A percentile compares a stretch with the other conserved stretches of the same genome.
These are phyloP conservation scores for Rhea americana DNA, from an alignment of 2,113 vertebrate species.

Conservation along the genomic window DNA sequence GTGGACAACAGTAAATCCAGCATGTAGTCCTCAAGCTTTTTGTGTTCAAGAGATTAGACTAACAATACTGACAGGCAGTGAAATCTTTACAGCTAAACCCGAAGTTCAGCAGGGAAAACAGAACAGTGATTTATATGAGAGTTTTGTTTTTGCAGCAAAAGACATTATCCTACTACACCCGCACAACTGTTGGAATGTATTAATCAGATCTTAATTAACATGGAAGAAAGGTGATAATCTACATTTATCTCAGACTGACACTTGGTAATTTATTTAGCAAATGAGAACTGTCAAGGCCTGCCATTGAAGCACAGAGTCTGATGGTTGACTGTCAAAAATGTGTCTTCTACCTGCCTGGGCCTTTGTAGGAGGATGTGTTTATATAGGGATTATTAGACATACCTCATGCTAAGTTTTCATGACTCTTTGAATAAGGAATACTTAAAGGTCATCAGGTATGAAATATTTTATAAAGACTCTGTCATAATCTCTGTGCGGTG, in stretches of 20 bases:
- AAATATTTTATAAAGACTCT: constrained; percentile 77
- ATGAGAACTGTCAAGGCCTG: constrained; percentile 75
- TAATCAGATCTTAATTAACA: constrained; percentile 74
- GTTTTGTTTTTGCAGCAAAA: constrained; percentile 67
- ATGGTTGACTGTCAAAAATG: constrained; percentile 72
- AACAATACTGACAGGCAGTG: constrained; percentile 19
- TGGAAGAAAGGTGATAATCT: constrained; percentile 79
- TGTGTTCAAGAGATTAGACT: constrained; percentile 11
- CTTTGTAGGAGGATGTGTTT: constrained; percentile 70
- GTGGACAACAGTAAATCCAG: neutral
- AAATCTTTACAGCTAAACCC: constrained; percentile 24
- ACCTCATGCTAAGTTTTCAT: constrained; percentile 59
- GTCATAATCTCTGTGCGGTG: constrained; percentile 70
- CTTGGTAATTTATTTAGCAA: constrained; percentile 72
- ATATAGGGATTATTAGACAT: constrained; percentile 63
- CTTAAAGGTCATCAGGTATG: constrained; percentile 61
- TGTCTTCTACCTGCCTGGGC: constrained; percentile 72
- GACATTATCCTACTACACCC: constrained; percentile 13
- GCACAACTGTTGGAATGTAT: constrained; percentile 52
- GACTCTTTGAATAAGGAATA: constrained; percentile 75
- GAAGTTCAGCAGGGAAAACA: constrained; percentile 39
- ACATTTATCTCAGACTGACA: constrained; percentile 77
- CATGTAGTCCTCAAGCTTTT: neutral
- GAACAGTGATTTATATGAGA: constrained; percentile 26
- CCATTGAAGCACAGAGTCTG: constrained; percentile 51